Evolutionary conservation across 1,140 invertebrate genomes (phyloP).

Genomic region (Orussus abietinus): DNA sequence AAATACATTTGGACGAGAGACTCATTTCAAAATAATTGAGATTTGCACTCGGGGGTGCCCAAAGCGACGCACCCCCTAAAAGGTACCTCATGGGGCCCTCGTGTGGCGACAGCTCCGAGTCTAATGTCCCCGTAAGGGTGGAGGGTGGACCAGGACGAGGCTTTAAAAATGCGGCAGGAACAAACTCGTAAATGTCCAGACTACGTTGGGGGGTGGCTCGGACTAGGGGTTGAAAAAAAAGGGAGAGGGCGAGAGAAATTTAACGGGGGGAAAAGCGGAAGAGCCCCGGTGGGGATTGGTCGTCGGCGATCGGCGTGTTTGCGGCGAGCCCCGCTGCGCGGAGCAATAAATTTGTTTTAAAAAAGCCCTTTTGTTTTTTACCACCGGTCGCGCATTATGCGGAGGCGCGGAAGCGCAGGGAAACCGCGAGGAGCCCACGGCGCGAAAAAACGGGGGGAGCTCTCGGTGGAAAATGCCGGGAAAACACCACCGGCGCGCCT

Average conservation of each 20-base stretch:
- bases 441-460: slow-evolving; percentile 8
- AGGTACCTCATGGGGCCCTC: background rate
- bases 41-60: too few species aligned
- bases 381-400: slow-evolving; percentile 18
- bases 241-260: background rate
- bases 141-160: slow-evolving; percentile 2
- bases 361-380: slow-evolving; percentile 35
- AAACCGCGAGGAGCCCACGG: slow-evolving; percentile 1
- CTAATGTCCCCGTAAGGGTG: slow-evolving; percentile 20
- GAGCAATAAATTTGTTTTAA: slow-evolving; percentile 36
- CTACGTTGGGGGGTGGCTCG: slow-evolving; percentile 11
- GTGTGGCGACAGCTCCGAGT: slow-evolving; percentile 1
- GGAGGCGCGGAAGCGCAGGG: slow-evolving; percentile 11
- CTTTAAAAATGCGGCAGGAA: slow-evolving; percentile 24
- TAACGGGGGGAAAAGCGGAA: background rate
- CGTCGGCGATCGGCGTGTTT: slow-evolving; percentile 23
- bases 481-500: background rate
- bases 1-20: background rate
- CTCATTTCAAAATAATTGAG: background rate
- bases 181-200: slow-evolving; percentile 26
- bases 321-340: slow-evolving; percentile 18
- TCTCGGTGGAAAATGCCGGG: slow-evolving; percentile 1
- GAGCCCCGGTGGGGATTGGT: background rate
- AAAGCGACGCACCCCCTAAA: too few species aligned
- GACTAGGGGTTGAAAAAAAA: slow-evolving; percentile 10